Conservation (phyloP, 2,888 invertebrate genomes). For the Metellina segmentata region DNA sequence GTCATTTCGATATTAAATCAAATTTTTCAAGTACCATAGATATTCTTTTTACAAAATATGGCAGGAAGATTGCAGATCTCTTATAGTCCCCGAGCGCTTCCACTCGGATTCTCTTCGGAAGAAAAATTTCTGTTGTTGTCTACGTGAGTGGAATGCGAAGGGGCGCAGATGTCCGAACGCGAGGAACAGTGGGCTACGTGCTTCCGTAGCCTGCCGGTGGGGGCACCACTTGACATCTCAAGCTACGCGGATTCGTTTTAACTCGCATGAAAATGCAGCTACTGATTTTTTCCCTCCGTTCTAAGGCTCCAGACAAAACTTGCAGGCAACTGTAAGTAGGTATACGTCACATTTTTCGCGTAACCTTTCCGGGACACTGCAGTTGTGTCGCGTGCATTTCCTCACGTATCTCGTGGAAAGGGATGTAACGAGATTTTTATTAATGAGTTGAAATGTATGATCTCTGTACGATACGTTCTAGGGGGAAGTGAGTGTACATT, state of each 20-base stretch:
- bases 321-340: neutral
- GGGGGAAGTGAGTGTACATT: neutral
- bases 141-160: slow-evolving; percentile 34
- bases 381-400: neutral
- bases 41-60: slow-evolving; percentile 53
- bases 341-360: neutral
- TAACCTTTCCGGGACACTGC: neutral
- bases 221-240: neutral
- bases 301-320: neutral
- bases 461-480: neutral
- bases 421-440: neutral
- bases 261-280: too few relatives aligned
- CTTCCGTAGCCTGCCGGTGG: neutral
- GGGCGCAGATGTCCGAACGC: neutral
- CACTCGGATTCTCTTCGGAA: slow-evolving; percentile 15
- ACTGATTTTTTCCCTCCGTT: too few relatives aligned
- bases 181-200: neutral
- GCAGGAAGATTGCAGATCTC: slow-evolving; percentile 39
- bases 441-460: neutral
- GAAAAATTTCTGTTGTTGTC: slow-evolving; percentile 47
- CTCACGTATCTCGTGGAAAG: neutral
- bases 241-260: too few relatives aligned
- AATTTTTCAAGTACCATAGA: slow-evolving; percentile 50
- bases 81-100: neutral
- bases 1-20: slow-evolving; percentile 61